Conservation (phyloP, 1,140 invertebrate genomes). For the Drosophila sechellia region DNA sequence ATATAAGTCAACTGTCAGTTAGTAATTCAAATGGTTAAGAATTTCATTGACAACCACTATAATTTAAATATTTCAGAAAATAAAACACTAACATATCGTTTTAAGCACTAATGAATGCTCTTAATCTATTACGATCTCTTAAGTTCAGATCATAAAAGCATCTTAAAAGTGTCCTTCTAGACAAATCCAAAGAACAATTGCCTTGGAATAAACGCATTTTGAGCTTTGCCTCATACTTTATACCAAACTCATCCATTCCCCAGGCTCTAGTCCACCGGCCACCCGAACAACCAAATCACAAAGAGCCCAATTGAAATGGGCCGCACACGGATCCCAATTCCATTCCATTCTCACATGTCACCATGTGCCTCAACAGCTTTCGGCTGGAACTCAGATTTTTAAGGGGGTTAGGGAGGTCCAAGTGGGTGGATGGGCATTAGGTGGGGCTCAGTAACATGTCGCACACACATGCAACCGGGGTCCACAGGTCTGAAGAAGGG, state of each 20-base stretch:
- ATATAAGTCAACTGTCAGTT: no score
- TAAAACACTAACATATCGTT: no score
- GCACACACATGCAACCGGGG: slow-evolving; percentile 24
- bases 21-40: no score
- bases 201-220: background rate
- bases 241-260: slow-evolving; percentile 13
- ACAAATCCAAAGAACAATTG: background rate
- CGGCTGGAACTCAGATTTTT: slow-evolving; percentile 56
- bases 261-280: background rate
- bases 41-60: no score
- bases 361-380: slow-evolving; percentile 74
- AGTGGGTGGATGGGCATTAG: background rate
- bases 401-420: slow-evolving; percentile 6
- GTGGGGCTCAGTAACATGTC: slow-evolving; percentile 62
- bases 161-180: background rate
- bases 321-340: slow-evolving; percentile 34
- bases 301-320: slow-evolving; percentile 61
- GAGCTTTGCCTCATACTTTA: slow-evolving; percentile 1
- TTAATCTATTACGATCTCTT: no score
- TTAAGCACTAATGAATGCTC: no score
- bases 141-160: background rate
- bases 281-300: slow-evolving; percentile 23
- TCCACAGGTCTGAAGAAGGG: background rate
- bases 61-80: no score
- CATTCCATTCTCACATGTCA: slow-evolving; percentile 67